Evolutionary conservation across 2,113 vertebrate species (phyloP).

Genomic region (Thunnus maccoyii): DNA sequence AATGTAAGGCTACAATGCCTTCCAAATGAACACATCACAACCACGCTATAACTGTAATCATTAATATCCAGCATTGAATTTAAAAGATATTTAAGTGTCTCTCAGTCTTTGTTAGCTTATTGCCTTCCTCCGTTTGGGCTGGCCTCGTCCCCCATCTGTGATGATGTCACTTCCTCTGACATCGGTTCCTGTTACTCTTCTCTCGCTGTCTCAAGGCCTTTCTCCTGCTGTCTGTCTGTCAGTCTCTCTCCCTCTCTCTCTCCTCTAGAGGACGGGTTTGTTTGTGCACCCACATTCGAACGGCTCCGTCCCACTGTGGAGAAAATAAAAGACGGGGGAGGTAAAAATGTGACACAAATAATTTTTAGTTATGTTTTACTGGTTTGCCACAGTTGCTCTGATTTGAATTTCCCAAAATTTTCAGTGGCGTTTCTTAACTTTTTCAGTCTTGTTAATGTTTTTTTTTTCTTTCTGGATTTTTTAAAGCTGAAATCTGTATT

Average conservation of each 20-base stretch:
- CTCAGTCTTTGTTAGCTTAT: conserved; percentile 33
- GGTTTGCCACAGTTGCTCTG: no score
- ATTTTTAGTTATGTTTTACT: neutral
- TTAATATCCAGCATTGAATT: conserved; percentile 61
- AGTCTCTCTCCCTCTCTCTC: conserved; percentile 66
- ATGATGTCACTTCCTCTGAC: conserved; percentile 23
- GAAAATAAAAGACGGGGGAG: neutral
- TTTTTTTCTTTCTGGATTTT: no score
- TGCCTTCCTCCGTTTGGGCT: conserved; percentile 16
- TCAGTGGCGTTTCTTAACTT: neutral
- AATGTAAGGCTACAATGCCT: conserved; percentile 25
- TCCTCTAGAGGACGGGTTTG: conserved; percentile 88
- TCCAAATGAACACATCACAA: conserved; percentile 51
- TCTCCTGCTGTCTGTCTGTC: neutral
- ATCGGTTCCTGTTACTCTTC: conserved; percentile 12
- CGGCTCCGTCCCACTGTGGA: conserved; percentile 90
- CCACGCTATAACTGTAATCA: conserved; percentile 47
- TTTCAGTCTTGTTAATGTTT: no score
- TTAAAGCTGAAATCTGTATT: neutral
- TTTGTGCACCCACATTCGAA: conserved; percentile 91
- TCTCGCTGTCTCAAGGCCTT: neutral
- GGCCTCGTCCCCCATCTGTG: conserved; percentile 6
- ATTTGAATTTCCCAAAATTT: neutral
- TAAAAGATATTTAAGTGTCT: conserved; percentile 51
- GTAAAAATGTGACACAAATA: neutral